phyloP scores from a whole-genome alignment of 2,113 vertebrate species.

The Labeo catla region DNA sequence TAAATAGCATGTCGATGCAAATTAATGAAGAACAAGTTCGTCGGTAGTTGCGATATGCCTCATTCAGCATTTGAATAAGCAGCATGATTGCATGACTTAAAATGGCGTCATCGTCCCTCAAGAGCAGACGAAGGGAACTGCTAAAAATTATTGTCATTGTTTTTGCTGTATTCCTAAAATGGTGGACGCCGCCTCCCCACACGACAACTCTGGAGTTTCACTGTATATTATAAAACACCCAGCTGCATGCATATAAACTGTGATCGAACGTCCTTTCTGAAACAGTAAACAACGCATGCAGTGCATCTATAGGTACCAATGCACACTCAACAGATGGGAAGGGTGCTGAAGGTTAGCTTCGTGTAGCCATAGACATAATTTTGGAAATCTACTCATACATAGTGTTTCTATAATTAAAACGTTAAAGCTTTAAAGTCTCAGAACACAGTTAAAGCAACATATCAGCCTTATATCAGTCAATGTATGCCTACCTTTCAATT shows the following conservation, averaged over 20 bases:
- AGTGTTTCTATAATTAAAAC: not conserved
- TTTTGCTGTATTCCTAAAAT: conserved; percentile 61
- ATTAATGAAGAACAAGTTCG: not conserved
- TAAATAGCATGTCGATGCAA: not conserved
- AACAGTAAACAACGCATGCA: not conserved
- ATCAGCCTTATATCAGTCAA: not conserved
- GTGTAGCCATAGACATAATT: not conserved
- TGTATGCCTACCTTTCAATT: not conserved
- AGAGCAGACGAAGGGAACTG: conserved; percentile 38
- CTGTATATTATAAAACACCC: not conserved
- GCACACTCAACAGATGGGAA: not conserved
- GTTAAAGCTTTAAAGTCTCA: not conserved
- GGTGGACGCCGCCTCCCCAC: conserved; percentile 48
- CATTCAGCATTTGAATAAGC: not conserved
- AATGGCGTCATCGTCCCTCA: conserved; percentile 50
- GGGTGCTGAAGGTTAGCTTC: not conserved
- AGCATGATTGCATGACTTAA: conserved; percentile 24
- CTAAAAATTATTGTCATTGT: conserved; percentile 58
- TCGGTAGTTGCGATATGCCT: not conserved
- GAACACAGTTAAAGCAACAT: not conserved
- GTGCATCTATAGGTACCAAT: not conserved
- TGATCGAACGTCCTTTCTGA: not conserved
- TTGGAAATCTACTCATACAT: not conserved
- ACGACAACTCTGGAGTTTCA: not conserved
- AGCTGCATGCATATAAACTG: not conserved